Evolutionary conservation across 1,140 invertebrate species (phyloP), one percentile per base, ranked within the genome.

Genomic region (Cataglyphis hispanica): DNA sequence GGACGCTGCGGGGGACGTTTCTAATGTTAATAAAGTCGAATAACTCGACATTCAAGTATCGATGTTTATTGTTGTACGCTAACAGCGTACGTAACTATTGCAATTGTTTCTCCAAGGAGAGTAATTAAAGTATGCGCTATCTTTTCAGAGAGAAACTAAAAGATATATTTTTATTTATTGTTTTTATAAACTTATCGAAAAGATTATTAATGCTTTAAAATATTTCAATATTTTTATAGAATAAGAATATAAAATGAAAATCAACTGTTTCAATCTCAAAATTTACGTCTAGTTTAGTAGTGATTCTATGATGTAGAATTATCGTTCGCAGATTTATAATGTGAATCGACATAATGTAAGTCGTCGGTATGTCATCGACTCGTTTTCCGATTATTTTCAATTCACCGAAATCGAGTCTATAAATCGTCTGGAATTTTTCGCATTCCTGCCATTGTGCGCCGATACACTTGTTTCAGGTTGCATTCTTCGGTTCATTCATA

Each of bases 391-490:
- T 22, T 40, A 19, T 11, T 13, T 67, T 86, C 83, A 72, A 85
- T 64, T 19, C 40, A 46, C 43, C 80, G 46, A 50, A 40, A 56
- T 81, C 69, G 58, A 89, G 83, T 90, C 69, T 86, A 92, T 94
- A 94, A 94, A 94, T 94, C 92, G 94, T 87, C 75, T 40, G 27
- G 74, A 70, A 93, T 94, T 92, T 91, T 67, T 77, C 64, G 84
- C 91, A 93, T 94, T 93, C 90, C 64, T 72, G 58, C 80, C 86
- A 92, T 93, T 93, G 90, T 94, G 66, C 87, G 78, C 74, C 90
- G 74, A 88, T 94, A 92, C 94, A 94, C 93, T 94, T 94, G 94
- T 93, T 94, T 88, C 87, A 74, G 53, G 34, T 85, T 63, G 87
- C 88, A 91, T 91, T 91, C 91, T 89, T 90, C 77, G 86, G 85